Conservation (phyloP, 1,140 invertebrate genomes). For the Camponotus floridanus region DNA sequence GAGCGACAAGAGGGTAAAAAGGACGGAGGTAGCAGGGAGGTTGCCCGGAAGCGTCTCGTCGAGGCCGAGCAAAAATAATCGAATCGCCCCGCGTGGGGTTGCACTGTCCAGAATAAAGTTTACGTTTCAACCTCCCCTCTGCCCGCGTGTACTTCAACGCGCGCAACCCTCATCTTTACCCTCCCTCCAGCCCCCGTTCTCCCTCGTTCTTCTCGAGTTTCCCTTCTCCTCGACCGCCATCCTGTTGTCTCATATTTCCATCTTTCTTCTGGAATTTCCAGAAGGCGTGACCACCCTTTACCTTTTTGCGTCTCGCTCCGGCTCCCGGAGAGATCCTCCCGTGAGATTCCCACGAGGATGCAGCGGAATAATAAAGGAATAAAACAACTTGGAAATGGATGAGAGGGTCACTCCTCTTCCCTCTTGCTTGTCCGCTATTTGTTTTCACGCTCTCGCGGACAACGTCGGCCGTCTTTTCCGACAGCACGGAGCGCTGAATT, state of each 20-base stretch:
- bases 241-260: slow-evolving; percentile 59
- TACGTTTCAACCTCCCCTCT: slow-evolving; percentile 77
- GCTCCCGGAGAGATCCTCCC: background rate
- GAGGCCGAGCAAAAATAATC: slow-evolving; percentile 83
- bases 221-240: slow-evolving; percentile 22
- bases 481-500: background rate
- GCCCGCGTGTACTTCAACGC: slow-evolving; percentile 13
- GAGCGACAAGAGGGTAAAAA: slow-evolving; percentile 62
- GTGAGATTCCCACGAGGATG: slow-evolving; percentile 21
- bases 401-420: slow-evolving; percentile 33
- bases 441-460: slow-evolving; percentile 1
- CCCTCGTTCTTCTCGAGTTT: background rate
- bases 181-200: background rate
- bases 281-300: slow-evolving; percentile 47
- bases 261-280: slow-evolving; percentile 57
- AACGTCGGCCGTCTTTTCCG: background rate
- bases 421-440: background rate
- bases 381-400: slow-evolving; percentile 42
- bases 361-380: slow-evolving; percentile 47
- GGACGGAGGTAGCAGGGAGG: slow-evolving; percentile 50
- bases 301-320: background rate
- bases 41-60: slow-evolving; percentile 68
- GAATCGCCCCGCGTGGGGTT: slow-evolving; percentile 79
- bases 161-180: slow-evolving; percentile 23
- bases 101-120: slow-evolving; percentile 84